Percentiles rank a stretch among this genome's conserved stretches.
Conservation (phyloP, 2,888 invertebrate genomes). For the Protophormia terraenovae region DNA sequence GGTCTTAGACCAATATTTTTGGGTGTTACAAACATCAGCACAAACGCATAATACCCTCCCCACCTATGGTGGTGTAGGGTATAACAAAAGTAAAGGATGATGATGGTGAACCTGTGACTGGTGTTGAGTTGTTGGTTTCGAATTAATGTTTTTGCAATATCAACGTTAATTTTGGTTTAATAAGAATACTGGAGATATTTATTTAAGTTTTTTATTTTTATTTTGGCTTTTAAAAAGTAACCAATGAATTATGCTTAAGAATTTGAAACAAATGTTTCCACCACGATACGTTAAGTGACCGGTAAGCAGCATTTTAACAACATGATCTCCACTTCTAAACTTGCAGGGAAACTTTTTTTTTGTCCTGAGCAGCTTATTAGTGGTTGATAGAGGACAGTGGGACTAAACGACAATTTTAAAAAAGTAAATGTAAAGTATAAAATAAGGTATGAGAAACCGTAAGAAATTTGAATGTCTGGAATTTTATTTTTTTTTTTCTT, state of each 20-base stretch:
- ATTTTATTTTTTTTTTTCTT: too few relatives aligned
- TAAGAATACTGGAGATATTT: background rate
- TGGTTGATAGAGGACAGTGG: background rate
- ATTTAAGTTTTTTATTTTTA: background rate
- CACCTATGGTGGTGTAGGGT: too few relatives aligned
- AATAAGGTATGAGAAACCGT: too few relatives aligned
- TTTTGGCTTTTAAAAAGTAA: background rate
- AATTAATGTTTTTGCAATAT: slow-evolving; percentile 62
- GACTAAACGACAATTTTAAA: too few relatives aligned
- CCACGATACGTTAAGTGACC: slow-evolving; percentile 59
- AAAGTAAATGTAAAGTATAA: too few relatives aligned
- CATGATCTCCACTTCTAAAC: slow-evolving; percentile 36
- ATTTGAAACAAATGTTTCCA: slow-evolving; percentile 71
- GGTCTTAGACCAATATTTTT: too few relatives aligned
- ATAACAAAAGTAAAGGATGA: slow-evolving; percentile 3
- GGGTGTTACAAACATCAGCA: too few relatives aligned
- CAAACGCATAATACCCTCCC: too few relatives aligned
- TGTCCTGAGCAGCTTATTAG: background rate
- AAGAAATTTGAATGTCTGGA: too few relatives aligned
- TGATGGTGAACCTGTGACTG: slow-evolving; percentile 50
- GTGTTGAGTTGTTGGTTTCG: slow-evolving; percentile 68
- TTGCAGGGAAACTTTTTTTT: background rate
- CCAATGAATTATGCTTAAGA: slow-evolving; percentile 70
- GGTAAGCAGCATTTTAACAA: slow-evolving; percentile 53
- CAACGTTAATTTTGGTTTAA: background rate